Base-by-base conservation (phyloP, 2,888 invertebrate species). In the Dioctria linearis region DNA sequence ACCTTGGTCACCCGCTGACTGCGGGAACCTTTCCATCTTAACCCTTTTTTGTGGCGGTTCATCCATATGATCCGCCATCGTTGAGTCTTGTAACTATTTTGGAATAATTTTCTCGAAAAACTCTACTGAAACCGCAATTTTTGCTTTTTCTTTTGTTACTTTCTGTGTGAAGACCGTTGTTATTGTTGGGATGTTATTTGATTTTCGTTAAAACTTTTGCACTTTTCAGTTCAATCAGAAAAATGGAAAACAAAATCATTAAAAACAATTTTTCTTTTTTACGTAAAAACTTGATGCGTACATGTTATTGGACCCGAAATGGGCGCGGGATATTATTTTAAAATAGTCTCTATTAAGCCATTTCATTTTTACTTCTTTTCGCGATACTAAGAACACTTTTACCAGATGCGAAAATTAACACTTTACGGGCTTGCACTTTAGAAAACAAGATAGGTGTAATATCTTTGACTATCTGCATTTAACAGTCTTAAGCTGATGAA, bases 31-130 rank as follows among this genome's bases (percentile, higher is more conserved):
- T 63, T 84, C 83, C 85, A 97, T 94, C 91, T 97, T 97, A 89
- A 94, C 95, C 93, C 97, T 94, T 94, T 98, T 97, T 90, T 94
- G 96, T 90, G 97, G 96, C 93, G 97, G 97, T 91, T 97, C 97
- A 92, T 96, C 96, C 91, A 95, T 93, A 92, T 95, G 95, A 93
- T 97, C 97, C 92, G 96, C 96, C 97, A 97, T 97, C 91, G 91
- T 91, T 81, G 49, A 69, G 3, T 42, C 11, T 42, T 57, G 67
- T 43, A 40, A 51, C 49, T 78, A 63, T 67, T 79, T 67, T 59
- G 69, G 57, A 9, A 69, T 39, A 78, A 71, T 59, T 25, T 25
- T 25, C 25, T 49, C 66, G 59, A 57, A 78, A 25, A 54, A 66
- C 37, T 66, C 42, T 78, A 63, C 25, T 76, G 42, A 61, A 76